Evolutionary conservation across 2,113 vertebrate species (phyloP).

Genomic region (Corydoras sp.): DNA sequence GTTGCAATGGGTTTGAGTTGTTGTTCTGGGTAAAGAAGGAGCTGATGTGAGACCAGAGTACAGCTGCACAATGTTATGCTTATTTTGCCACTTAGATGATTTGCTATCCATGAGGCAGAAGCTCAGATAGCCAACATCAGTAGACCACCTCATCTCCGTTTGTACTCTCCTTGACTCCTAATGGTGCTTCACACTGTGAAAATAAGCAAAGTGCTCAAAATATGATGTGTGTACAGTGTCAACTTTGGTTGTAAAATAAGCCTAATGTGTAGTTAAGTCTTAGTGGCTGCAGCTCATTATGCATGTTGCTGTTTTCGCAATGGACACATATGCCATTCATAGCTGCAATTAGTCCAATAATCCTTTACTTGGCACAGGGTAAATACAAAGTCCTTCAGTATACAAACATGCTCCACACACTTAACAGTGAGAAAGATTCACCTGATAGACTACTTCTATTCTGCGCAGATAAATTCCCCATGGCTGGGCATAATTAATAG

Average conservation of each 20-base stretch:
- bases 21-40: conserved; percentile 36
- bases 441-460: conserved; percentile 69
- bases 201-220: conserved; percentile 35
- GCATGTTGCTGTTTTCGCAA: conserved; percentile 27
- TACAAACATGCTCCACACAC: conserved; percentile 65
- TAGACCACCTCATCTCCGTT: conserved; percentile 39
- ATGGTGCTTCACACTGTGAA: conserved; percentile 40
- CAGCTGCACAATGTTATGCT: conserved; percentile 46
- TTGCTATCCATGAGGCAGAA: conserved; percentile 45
- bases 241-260: conserved; percentile 31
- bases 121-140: conserved; percentile 44
- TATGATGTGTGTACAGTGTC: conserved; percentile 10
- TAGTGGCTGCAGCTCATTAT: conserved; percentile 19
- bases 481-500: conserved; percentile 94
- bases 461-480: conserved; percentile 75
- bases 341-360: conserved; percentile 58
- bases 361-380: conserved; percentile 52
- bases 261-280: conserved; percentile 14
- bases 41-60: conserved; percentile 40
- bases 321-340: conserved; percentile 51
- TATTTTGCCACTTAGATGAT: conserved; percentile 44
- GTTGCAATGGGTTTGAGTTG: conserved; percentile 27
- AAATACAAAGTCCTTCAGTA: conserved; percentile 62
- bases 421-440: conserved; percentile 76
- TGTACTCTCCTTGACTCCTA: conserved; percentile 46